Evolutionary conservation across 2,888 invertebrate genomes (phyloP).

Genomic region (Cordylochernes scorpioides): DNA sequence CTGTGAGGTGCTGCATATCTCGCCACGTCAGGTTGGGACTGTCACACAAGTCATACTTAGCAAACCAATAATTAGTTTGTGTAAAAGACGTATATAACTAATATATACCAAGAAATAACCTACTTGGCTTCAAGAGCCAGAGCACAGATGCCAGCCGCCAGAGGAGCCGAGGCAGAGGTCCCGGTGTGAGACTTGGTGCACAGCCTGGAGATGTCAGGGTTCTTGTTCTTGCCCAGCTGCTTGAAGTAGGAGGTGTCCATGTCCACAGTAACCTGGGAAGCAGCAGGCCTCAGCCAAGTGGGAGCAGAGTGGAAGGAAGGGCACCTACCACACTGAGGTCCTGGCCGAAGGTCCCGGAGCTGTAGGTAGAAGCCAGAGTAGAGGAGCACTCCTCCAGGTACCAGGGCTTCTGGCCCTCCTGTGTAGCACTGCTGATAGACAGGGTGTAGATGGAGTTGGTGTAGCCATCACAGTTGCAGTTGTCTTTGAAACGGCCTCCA

Average conservation of each 20-base stretch:
- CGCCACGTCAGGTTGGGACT: constrained; percentile 62
- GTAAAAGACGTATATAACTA: not conserved
- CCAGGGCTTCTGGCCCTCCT: constrained; percentile 90
- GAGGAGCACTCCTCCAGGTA: constrained; percentile 97
- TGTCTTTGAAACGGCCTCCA: constrained; percentile 77
- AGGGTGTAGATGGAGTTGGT: constrained; percentile 96
- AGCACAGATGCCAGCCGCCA: constrained; percentile 72
- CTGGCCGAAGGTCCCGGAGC: constrained; percentile 59
- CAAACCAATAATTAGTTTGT: not conserved
- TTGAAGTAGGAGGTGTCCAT: constrained; percentile 10
- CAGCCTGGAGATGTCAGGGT: constrained; percentile 7
- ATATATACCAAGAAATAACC: constrained; percentile 17
- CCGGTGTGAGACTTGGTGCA: constrained; percentile 72
- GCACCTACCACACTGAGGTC: constrained; percentile 15
- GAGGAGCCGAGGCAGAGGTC: constrained; percentile 71
- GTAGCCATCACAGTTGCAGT: constrained; percentile 97
- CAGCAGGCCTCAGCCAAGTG: not conserved
- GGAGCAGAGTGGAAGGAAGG: constrained; percentile 5
- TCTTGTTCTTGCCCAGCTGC: constrained; percentile 6
- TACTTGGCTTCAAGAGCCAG: constrained; percentile 65
- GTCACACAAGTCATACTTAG: constrained; percentile 17
- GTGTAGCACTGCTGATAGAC: constrained; percentile 90
- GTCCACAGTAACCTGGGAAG: not conserved
- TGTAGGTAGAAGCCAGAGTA: constrained; percentile 85
- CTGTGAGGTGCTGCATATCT: constrained; percentile 65